A percentile compares a stretch with the other conserved stretches of the same genome.
phyloP scores from a whole-genome alignment of 2,797 vertebrate genomes.

The Podarcis lilfordi region DNA sequence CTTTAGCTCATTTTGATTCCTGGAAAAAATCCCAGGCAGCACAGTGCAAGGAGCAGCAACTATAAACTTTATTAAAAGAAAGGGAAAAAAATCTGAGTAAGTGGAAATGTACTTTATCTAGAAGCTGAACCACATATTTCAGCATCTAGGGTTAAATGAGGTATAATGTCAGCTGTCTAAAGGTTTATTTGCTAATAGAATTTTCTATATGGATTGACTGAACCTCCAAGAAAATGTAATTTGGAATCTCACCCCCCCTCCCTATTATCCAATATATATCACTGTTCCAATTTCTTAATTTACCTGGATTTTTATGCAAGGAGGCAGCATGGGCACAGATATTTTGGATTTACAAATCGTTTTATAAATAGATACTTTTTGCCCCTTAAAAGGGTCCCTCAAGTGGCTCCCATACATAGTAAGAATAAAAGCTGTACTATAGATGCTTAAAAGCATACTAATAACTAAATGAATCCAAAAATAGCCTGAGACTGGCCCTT shows the following conservation, averaged over 20 bases:
- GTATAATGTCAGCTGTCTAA: background rate
- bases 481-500: background rate
- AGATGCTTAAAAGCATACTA: background rate
- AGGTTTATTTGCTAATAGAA: background rate
- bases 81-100: slow-evolving; percentile 32
- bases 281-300: background rate
- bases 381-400: background rate
- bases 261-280: background rate
- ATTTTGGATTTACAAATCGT: background rate
- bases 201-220: background rate
- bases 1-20: slow-evolving; percentile 59
- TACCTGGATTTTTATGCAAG: background rate
- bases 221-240: background rate
- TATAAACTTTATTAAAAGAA: slow-evolving; percentile 55
- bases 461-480: background rate
- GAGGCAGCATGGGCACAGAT: background rate
- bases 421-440: background rate
- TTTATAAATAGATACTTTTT: background rate
- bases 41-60: slow-evolving; percentile 44
- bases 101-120: slow-evolving; percentile 49
- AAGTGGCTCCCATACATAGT: background rate
- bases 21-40: slow-evolving; percentile 50
- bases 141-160: slow-evolving; percentile 3
- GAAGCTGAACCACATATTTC: slow-evolving; percentile 25
- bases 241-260: no score